phyloP scores from a whole-genome alignment of 2,888 invertebrate species.

The Iselma pallidipennis region DNA sequence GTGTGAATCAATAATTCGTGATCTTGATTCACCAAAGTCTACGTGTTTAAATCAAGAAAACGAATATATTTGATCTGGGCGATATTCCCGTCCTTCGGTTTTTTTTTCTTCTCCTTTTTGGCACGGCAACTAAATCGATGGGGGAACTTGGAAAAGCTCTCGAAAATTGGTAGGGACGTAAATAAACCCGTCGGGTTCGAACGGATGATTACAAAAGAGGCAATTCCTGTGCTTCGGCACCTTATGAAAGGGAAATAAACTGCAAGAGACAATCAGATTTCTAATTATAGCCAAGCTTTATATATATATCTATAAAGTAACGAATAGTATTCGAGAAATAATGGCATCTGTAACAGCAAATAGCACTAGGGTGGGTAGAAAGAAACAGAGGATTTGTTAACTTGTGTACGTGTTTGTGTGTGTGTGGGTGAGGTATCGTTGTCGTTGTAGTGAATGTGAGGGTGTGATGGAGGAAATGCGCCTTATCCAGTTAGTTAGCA shows the following conservation, averaged over 20 bases:
- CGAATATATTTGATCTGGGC: not conserved
- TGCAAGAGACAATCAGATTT: conserved; percentile 22
- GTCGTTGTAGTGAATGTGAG: conserved; percentile 13
- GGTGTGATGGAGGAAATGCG: conserved; percentile 20
- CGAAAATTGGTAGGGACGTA: not conserved
- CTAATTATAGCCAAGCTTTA: conserved; percentile 18
- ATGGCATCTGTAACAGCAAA: conserved; percentile 24
- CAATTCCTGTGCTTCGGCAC: not conserved
- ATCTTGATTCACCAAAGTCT: not conserved
- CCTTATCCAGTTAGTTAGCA: conserved; percentile 27
- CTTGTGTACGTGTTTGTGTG: too few species aligned
- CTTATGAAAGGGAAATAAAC: conserved; percentile 12
- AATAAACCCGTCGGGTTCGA: not conserved
- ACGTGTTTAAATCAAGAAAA: not conserved
- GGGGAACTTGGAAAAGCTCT: not conserved
- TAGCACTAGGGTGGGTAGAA: too few species aligned
- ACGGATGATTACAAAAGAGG: conserved; percentile 2
- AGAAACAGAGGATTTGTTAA: conserved; percentile 14
- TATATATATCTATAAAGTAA: conserved; percentile 22
- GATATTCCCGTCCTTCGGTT: not conserved
- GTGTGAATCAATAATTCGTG: not conserved
- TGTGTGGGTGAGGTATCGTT: not conserved
- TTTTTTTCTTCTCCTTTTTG: too few species aligned
- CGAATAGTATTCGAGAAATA: conserved; percentile 25
- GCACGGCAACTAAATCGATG: not conserved